Evolutionary conservation across 2,797 vertebrate species (phyloP).

Genomic region (Eptatretus atami): DNA sequence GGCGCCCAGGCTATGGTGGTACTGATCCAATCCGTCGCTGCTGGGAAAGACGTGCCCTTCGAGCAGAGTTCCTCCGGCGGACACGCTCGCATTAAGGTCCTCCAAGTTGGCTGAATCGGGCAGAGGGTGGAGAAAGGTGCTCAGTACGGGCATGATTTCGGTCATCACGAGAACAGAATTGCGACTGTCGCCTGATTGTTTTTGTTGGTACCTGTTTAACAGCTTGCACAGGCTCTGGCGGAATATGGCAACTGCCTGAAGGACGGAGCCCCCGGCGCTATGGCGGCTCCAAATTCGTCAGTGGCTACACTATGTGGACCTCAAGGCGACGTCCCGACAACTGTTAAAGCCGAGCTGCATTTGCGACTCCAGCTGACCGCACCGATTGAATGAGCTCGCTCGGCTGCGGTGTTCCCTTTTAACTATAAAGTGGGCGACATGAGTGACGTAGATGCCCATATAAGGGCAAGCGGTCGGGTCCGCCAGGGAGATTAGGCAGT

Average conservation of each 20-base stretch:
- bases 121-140: conserved; percentile 4
- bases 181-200: too few species aligned
- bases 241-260: too few species aligned
- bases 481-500: neutral
- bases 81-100: neutral
- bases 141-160: conserved; percentile 5
- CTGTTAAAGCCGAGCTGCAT: too few species aligned
- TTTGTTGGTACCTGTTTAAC: too few species aligned
- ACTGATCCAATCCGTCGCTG: neutral
- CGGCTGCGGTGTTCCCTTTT: neutral
- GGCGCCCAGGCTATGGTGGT: neutral
- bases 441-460: conserved; percentile 2
- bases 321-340: too few species aligned
- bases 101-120: conserved; percentile 3
- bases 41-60: conserved; percentile 2
- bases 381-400: neutral
- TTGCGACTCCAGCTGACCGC: too few species aligned
- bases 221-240: too few species aligned
- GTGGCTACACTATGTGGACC: too few species aligned
- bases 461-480: neutral
- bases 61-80: neutral
- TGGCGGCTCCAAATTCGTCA: too few species aligned
- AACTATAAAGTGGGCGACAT: conserved; percentile 5
- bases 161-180: neutral
- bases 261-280: too few species aligned